Percentiles rank a stretch among this genome's conserved stretches.
Evolutionary conservation across 2,888 invertebrate species (phyloP).

Genomic region (Alloscopus bannaensis): DNA sequence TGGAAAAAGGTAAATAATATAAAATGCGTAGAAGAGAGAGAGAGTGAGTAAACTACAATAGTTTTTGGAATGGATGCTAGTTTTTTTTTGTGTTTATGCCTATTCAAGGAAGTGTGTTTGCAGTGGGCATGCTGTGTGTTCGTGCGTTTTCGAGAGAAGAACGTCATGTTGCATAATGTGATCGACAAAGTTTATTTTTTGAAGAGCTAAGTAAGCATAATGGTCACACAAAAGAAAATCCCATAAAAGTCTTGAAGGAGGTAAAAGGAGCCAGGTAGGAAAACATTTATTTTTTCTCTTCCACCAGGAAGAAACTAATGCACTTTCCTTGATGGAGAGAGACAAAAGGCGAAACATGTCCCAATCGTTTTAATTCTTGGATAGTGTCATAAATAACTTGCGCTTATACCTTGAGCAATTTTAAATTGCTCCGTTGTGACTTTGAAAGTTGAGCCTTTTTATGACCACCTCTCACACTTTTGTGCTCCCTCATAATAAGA

Average conservation of each 20-base stretch:
- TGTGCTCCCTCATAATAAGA: too few species aligned
- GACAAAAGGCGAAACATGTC: background rate
- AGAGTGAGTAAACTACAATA: too few species aligned
- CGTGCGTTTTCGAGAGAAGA: too few species aligned
- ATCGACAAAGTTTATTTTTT: constrained; percentile 53
- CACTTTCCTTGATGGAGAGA: too few species aligned
- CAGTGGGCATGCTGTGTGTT: too few species aligned
- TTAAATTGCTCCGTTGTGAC: constrained; percentile 44
- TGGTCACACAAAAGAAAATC: constrained; percentile 5
- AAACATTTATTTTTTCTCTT: too few species aligned
- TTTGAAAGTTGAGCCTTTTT: constrained; percentile 30
- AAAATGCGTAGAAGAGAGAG: background rate
- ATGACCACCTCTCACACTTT: too few species aligned
- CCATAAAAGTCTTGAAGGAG: constrained; percentile 5
- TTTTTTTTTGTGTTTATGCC: background rate
- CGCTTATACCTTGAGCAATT: constrained; percentile 27
- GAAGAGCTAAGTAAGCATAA: too few species aligned
- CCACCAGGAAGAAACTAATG: too few species aligned
- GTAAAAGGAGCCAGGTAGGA: background rate
- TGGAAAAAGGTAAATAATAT: constrained; percentile 11
- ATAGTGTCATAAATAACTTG: background rate
- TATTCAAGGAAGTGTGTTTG: too few species aligned
- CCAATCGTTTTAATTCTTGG: background rate
- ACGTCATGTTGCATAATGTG: constrained; percentile 45
- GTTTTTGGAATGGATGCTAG: too few species aligned